Evolutionary conservation across 2,797 vertebrate genomes (phyloP).

Genomic region (Menidia menidia): DNA sequence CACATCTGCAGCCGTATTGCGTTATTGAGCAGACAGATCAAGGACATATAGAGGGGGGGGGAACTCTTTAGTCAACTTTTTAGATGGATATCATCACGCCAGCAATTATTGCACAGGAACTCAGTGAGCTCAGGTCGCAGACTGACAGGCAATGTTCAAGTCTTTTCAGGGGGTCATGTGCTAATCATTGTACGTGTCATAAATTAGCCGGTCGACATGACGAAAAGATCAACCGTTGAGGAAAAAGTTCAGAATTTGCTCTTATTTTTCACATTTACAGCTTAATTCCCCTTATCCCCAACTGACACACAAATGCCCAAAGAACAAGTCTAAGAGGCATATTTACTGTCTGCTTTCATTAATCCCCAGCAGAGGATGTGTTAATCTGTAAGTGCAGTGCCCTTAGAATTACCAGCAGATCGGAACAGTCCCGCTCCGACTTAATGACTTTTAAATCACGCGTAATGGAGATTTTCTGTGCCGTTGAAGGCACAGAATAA

Average conservation of each 20-base stretch:
- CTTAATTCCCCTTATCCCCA: background rate
- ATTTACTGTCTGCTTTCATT: constrained; percentile 38
- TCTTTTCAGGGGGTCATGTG: background rate
- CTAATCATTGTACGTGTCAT: background rate
- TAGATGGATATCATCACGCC: constrained; percentile 9
- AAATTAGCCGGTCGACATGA: background rate
- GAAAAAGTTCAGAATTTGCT: background rate
- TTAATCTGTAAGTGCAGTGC: constrained; percentile 36
- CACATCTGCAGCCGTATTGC: constrained; percentile 34
- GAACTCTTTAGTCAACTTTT: constrained; percentile 29
- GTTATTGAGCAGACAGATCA: constrained; percentile 43
- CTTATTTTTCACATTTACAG: background rate
- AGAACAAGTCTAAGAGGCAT: constrained; percentile 22
- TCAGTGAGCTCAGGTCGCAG: constrained; percentile 7
- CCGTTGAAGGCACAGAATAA: constrained; percentile 75
- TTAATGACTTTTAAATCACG: constrained; percentile 75
- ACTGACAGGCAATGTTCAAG: background rate
- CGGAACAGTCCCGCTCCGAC: constrained; percentile 39
- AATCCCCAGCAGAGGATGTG: constrained; percentile 32
- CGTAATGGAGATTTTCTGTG: constrained; percentile 75
- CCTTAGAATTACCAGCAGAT: constrained; percentile 35
- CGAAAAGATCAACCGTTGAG: background rate
- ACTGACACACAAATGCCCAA: constrained; percentile 2
- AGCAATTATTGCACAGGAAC: constrained; percentile 16
- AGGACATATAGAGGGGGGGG: constrained; percentile 37